Conservation (phyloP, 2,797 vertebrate species). For the Catostomus latipinnis region DNA sequence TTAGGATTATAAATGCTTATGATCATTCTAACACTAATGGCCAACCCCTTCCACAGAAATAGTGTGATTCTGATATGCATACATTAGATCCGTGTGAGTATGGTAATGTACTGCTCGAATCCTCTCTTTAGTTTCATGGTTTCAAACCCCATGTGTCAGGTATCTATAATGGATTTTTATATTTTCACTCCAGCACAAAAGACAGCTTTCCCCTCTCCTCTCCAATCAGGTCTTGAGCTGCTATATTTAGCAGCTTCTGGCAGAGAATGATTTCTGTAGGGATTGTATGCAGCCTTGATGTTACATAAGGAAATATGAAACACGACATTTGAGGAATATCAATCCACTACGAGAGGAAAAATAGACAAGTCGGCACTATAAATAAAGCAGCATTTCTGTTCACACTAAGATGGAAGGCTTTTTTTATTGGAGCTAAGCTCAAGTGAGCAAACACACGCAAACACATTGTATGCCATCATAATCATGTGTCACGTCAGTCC, state of each 20-base stretch:
- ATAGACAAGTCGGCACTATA: conserved; percentile 13
- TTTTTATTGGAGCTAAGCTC: neutral
- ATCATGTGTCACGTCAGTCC: conserved; percentile 5
- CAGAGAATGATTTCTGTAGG: conserved; percentile 66
- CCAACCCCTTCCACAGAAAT: neutral
- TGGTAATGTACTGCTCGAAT: neutral
- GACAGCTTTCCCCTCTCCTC: conserved; percentile 36
- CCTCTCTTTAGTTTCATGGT: conserved; percentile 18
- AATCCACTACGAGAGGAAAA: conserved; percentile 29
- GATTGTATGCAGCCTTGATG: conserved; percentile 71
- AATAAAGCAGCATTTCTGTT: conserved; percentile 17
- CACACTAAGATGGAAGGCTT: neutral
- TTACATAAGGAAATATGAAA: conserved; percentile 74
- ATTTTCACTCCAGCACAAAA: conserved; percentile 52
- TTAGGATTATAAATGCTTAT: neutral
- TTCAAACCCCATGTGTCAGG: conserved; percentile 40
- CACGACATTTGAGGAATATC: conserved; percentile 54
- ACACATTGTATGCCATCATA: neutral
- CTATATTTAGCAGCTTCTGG: conserved; percentile 77
- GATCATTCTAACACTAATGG: neutral
- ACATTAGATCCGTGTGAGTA: neutral
- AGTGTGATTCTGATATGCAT: neutral
- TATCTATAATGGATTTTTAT: conserved; percentile 50
- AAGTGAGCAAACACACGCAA: neutral
- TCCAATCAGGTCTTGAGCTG: conserved; percentile 70